phyloP scores from a whole-genome alignment of 2,113 vertebrate genomes.

The Speoplatyrhinus poulsoni region DNA sequence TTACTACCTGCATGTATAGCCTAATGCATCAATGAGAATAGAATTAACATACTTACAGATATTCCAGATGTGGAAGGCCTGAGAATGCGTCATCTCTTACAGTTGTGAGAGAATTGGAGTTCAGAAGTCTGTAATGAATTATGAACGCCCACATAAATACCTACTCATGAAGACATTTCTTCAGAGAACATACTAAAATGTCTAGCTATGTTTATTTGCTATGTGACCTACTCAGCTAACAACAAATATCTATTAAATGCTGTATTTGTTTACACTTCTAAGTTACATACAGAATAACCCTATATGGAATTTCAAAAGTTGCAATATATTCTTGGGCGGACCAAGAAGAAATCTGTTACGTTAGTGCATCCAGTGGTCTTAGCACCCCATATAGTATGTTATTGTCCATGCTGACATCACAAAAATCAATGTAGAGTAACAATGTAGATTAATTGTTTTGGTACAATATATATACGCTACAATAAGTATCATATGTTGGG shows the following conservation, averaged over 20 bases:
- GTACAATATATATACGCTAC: too few relatives aligned
- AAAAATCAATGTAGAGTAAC: conserved; percentile 14
- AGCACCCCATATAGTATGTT: conserved; percentile 33
- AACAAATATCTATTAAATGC: too few relatives aligned
- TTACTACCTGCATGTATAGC: too few relatives aligned
- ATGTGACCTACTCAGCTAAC: neutral
- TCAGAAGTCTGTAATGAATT: conserved; percentile 84
- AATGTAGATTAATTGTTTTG: conserved; percentile 18
- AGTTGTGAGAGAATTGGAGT: conserved; percentile 93
- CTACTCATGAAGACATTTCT: neutral
- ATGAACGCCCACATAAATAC: neutral
- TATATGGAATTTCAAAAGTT: too few relatives aligned
- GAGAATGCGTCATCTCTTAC: conserved; percentile 95
- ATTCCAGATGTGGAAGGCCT: conserved; percentile 94
- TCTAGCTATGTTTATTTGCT: neutral
- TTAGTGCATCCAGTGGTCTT: too few relatives aligned
- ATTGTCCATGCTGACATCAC: conserved; percentile 30
- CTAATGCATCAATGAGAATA: neutral
- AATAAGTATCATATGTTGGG: neutral
- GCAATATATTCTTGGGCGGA: too few relatives aligned
- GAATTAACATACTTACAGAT: conserved; percentile 85
- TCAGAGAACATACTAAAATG: too few relatives aligned
- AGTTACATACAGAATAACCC: too few relatives aligned
- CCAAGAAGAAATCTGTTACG: too few relatives aligned
- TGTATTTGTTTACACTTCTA: too few relatives aligned